Evolutionary conservation across 2,113 vertebrate species (phyloP).

Genomic region (Phainopepla nitens): DNA sequence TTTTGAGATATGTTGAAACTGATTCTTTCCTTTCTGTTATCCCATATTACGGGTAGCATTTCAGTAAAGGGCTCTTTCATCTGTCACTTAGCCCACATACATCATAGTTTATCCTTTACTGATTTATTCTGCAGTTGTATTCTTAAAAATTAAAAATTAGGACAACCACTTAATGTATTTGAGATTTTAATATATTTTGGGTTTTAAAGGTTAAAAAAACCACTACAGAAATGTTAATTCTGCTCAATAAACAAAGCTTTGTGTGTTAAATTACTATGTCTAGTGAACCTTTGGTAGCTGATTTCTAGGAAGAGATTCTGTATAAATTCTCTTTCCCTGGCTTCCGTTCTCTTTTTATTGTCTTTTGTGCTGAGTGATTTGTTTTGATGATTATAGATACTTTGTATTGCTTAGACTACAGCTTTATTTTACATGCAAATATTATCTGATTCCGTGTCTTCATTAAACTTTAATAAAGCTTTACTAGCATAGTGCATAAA

Average conservation of each 20-base stretch:
- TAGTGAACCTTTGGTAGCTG: not conserved
- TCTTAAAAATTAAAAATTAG: not conserved
- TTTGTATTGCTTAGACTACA: conserved; percentile 47
- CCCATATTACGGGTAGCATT: not conserved
- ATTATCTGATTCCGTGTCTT: conserved; percentile 45
- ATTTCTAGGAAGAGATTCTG: not conserved
- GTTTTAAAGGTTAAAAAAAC: not conserved
- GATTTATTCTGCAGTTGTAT: not conserved
- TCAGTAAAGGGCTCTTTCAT: not conserved
- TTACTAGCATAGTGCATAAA: conserved; percentile 7
- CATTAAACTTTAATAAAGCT: conserved; percentile 62
- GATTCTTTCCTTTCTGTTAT: not conserved
- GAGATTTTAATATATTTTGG: not conserved
- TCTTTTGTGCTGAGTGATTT: conserved; percentile 22
- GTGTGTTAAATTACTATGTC: not conserved
- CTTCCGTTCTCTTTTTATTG: conserved; percentile 16
- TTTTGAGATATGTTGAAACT: not conserved
- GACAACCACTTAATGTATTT: not conserved
- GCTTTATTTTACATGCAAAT: conserved; percentile 62
- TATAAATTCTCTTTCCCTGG: not conserved
- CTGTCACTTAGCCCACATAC: not conserved
- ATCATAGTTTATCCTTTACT: not conserved
- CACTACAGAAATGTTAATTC: not conserved
- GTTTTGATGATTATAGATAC: conserved; percentile 55
- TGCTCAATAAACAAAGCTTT: not conserved